These are phyloP conservation scores for Reticulitermes lucifugus DNA, from an alignment of 2,888 invertebrate species.

Conservation along the genomic window DNA sequence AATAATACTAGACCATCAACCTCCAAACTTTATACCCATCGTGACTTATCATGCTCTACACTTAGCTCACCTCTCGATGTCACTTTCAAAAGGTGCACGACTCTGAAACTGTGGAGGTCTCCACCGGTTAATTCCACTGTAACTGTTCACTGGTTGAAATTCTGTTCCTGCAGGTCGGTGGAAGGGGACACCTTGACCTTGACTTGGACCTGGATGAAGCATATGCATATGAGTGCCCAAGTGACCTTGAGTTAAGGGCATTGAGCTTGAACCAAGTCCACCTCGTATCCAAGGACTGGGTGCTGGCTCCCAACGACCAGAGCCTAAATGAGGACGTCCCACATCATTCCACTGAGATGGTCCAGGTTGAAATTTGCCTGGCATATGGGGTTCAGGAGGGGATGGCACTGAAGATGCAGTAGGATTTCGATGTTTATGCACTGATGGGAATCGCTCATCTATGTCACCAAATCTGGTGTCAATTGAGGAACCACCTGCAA, in stretches of 20 bases:
- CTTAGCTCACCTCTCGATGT: constrained; percentile 41
- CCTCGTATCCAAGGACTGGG: constrained; percentile 31
- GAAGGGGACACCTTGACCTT: not conserved
- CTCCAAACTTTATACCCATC: too few species aligned
- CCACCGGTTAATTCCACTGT: constrained; percentile 39
- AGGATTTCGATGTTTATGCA: constrained; percentile 26
- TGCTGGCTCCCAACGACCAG: constrained; percentile 23
- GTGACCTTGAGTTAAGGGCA: constrained; percentile 19
- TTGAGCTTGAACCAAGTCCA: constrained; percentile 7
- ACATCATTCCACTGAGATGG: constrained; percentile 41
- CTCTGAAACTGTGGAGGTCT: constrained; percentile 36
- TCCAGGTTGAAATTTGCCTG: constrained; percentile 19
- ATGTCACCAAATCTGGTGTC: constrained; percentile 64
- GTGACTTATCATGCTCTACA: too few species aligned
- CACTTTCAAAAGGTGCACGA: constrained; percentile 44
- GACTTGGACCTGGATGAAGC: constrained; percentile 9
- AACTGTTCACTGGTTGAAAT: constrained; percentile 35
- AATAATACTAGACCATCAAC: too few species aligned
- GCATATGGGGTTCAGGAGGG: constrained; percentile 10
- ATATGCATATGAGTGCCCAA: not conserved
- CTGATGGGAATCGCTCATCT: constrained; percentile 66
- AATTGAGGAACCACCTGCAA: constrained; percentile 6
- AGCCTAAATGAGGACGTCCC: constrained; percentile 6
- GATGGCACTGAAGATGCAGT: constrained; percentile 20
- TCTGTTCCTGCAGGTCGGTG: constrained; percentile 31